phyloP scores from a whole-genome alignment of 2,797 vertebrate genomes.

The Hylomyscus alleni region DNA sequence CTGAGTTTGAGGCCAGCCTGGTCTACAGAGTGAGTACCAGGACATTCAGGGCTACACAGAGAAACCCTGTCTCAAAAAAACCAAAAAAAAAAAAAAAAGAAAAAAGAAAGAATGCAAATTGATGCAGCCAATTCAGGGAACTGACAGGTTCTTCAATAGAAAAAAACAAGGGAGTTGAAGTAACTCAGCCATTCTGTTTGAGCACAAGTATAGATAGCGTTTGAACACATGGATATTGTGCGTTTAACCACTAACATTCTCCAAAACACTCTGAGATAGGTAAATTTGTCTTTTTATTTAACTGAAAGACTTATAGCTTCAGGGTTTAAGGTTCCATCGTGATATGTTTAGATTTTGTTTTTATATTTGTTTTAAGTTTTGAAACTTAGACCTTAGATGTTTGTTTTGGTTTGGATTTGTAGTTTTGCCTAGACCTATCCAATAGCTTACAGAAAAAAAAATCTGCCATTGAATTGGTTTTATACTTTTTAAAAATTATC shows the following conservation, averaged over 20 bases:
- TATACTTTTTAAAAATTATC: conserved; percentile 48
- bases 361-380: conserved; percentile 15
- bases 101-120: background rate
- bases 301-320: background rate
- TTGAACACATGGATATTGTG: background rate
- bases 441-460: background rate
- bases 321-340: conserved; percentile 35
- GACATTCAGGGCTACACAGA: too few species aligned
- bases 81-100: too few species aligned
- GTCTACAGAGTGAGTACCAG: too few species aligned
- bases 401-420: background rate
- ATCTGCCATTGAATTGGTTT: conserved; percentile 42
- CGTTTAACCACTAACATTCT: background rate
- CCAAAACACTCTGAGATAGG: background rate
- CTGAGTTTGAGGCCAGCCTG: too few species aligned
- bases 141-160: background rate
- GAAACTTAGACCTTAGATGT: background rate
- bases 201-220: background rate
- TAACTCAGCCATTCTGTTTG: background rate
- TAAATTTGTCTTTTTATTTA: background rate
- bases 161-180: background rate
- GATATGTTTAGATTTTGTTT: conserved; percentile 59
- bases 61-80: too few species aligned
- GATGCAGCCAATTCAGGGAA: background rate
- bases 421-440: conserved; percentile 13